A percentile compares a stretch with the other conserved stretches of the same genome.
Conservation (phyloP, 2,113 vertebrate genomes). For the Rhizomys pruinosus region DNA sequence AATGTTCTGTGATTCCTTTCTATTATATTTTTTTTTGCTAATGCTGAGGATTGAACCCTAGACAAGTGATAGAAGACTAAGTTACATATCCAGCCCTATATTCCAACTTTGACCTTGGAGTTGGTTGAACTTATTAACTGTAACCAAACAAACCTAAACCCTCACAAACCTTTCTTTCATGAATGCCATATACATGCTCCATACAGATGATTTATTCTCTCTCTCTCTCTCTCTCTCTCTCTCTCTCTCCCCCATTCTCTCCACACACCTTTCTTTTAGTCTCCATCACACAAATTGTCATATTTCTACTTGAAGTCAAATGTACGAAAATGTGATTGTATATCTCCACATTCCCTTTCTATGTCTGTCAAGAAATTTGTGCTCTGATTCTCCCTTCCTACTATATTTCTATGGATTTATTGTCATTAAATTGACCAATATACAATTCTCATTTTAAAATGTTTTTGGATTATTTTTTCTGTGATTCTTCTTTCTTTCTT, state of each 20-base stretch:
- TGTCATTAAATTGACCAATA: background rate
- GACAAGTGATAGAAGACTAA: too few species aligned
- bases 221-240: rapidly evolving
- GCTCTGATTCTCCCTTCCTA: background rate
- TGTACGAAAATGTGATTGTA: background rate
- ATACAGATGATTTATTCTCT: too few species aligned
- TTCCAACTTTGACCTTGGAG: too few species aligned
- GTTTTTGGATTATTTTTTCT: background rate
- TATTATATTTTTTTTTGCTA: too few species aligned
- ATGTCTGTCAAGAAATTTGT: background rate
- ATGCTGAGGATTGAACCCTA: too few species aligned
- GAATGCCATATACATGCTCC: too few species aligned
- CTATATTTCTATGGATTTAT: background rate
- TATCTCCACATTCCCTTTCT: background rate
- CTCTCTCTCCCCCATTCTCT: background rate
- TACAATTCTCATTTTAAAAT: background rate
- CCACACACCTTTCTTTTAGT: background rate
- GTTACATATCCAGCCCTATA: too few species aligned
- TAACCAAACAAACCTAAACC: too few species aligned
- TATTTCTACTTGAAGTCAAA: slow-evolving; percentile 6
- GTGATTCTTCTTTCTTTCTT: background rate
- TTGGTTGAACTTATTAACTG: too few species aligned
- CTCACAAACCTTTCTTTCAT: too few species aligned
- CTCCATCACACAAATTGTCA: background rate
- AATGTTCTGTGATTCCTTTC: too few species aligned